These are phyloP conservation scores for Thamnophis sirtalis DNA, from an alignment of 2,113 vertebrate species.

Conservation along the genomic window DNA sequence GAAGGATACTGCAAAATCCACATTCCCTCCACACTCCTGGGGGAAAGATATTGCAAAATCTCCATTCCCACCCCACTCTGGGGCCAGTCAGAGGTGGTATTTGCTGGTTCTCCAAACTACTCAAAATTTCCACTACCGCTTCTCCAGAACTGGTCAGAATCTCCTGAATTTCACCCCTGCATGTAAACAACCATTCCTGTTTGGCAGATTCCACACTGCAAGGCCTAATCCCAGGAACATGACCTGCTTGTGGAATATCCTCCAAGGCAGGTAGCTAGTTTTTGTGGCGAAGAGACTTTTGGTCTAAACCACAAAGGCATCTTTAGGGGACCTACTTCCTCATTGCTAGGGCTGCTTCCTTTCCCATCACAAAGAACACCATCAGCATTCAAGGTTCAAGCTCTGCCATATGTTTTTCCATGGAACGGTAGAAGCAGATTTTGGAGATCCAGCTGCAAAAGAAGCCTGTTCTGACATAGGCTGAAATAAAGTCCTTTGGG, in stretches of 20 bases:
- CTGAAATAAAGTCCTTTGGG: background rate
- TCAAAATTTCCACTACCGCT: too few species aligned
- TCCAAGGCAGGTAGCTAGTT: background rate
- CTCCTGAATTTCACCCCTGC: too few species aligned
- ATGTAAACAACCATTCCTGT: background rate
- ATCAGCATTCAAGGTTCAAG: background rate
- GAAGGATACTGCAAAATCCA: too few species aligned
- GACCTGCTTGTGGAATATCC: background rate
- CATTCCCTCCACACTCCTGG: too few species aligned
- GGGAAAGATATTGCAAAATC: too few species aligned
- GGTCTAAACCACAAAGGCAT: background rate
- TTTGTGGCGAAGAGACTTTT: background rate
- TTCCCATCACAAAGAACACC: background rate
- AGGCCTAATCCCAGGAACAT: background rate
- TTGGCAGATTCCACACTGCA: background rate
- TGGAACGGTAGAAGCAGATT: background rate
- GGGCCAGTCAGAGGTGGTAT: too few species aligned
- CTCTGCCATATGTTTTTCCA: background rate
- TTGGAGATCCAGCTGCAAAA: background rate
- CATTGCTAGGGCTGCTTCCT: background rate
- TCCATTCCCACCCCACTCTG: too few species aligned
- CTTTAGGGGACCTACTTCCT: background rate
- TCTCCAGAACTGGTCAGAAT: too few species aligned
- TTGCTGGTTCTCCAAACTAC: too few species aligned
- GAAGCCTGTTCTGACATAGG: background rate